Conservation (phyloP, 1,140 invertebrate species). For the Papilio helenus region DNA sequence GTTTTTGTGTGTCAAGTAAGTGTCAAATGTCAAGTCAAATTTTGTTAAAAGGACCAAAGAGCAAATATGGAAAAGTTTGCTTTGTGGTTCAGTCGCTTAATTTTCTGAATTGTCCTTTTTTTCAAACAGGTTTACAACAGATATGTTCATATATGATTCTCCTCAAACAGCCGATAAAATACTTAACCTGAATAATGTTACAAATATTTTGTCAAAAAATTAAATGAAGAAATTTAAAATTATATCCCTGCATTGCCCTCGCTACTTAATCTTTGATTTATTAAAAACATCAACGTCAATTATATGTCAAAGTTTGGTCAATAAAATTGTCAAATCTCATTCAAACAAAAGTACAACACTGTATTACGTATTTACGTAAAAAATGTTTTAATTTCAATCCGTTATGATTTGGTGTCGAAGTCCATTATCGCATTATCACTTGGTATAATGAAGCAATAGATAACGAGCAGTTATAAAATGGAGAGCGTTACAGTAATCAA, state of each 20-base stretch:
- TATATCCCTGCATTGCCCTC: not conserved
- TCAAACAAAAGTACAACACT: conserved; percentile 18
- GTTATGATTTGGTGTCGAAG: conserved; percentile 34
- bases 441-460: conserved; percentile 58
- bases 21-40: not conserved
- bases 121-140: not conserved
- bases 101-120: not conserved
- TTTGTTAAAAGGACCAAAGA: not conserved
- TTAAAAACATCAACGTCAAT: not conserved
- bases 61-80: not conserved
- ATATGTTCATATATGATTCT: not conserved
- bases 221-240: not conserved
- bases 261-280: not conserved
- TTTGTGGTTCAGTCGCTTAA: not conserved
- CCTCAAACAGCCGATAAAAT: not conserved
- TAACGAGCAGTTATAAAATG: conserved; percentile 55
- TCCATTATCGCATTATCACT: conserved; percentile 41
- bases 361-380: conserved; percentile 35
- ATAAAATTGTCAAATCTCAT: not conserved
- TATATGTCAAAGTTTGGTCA: not conserved
- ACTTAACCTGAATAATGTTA: not conserved
- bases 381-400: not conserved
- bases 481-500: conserved; percentile 69
- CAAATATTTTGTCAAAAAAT: not conserved
- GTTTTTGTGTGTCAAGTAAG: not conserved